These are phyloP conservation scores for Tinamus guttatus DNA, from an alignment of 2,113 vertebrate species.

Conservation along the genomic window DNA sequence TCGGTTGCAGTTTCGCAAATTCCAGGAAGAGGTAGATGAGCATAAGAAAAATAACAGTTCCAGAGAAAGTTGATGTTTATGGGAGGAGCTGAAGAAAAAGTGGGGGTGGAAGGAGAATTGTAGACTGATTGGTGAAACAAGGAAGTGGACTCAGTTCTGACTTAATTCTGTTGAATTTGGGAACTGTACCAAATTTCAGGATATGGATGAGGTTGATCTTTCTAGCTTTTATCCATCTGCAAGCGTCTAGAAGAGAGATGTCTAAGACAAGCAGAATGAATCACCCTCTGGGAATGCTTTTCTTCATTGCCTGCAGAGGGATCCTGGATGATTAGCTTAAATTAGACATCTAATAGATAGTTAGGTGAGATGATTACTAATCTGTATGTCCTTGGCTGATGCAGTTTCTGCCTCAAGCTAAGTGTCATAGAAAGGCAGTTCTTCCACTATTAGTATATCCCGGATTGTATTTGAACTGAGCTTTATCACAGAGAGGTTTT, in stretches of 20 bases:
- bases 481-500: conserved; percentile 1
- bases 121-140: conserved; percentile 1
- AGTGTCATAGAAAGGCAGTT: neutral
- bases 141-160: neutral
- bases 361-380: neutral
- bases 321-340: conserved; percentile 51
- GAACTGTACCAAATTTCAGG: neutral
- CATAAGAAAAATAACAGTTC: conserved; percentile 50
- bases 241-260: conserved; percentile 14
- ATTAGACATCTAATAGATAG: neutral
- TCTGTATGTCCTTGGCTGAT: neutral
- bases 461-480: conserved; percentile 25
- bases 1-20: conserved; percentile 54
- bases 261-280: conserved; percentile 40
- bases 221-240: neutral
- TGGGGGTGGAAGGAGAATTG: conserved; percentile 29
- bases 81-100: conserved; percentile 59
- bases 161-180: neutral
- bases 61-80: conserved; percentile 46
- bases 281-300: conserved; percentile 32
- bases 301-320: conserved; percentile 31
- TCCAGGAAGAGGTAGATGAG: conserved; percentile 56
- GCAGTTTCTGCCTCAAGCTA: neutral
- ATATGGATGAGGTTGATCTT: neutral
- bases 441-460: neutral